Base-by-base conservation (phyloP, 2,797 vertebrate species). In the Otus scops region DNA sequence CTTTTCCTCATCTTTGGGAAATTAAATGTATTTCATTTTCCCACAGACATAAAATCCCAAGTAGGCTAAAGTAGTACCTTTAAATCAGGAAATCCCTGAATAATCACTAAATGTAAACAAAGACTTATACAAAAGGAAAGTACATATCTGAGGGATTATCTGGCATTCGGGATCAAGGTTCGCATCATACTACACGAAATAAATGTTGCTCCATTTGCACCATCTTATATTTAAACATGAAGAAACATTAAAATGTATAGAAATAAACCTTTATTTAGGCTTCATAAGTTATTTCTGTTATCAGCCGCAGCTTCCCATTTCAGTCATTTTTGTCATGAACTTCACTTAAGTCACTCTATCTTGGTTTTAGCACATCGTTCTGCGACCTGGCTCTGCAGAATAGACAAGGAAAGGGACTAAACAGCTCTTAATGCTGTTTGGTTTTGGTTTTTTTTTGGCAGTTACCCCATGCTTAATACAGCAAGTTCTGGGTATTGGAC, bases 311-410 rank as follows among this genome's bases (percentile, higher is more conserved):
- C 39, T 92, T 96, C 85, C 70, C 70, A 43, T 81, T 92, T 76
- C 67, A 56, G 59, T 76, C n/a, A 48, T 63, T 92, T 96, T 88
- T 94, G 75, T 88, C 75, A 78, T 13, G 27, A 94, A 57, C 7
- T 26, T 92, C 65, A 69, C 34, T 95, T 84, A 89, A 84, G 73
- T 81, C 57, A 76, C 63, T 71, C 75, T 48, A 75, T 85, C 78
- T 77, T 11, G 2, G n/a, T 93, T 94, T 89, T 89, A 89, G 68
- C 87, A 96, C 88, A 88, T 93, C 89, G 86, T 94, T 82, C 73
- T 84, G 39, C 0, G 3, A 95, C 61, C 88, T 90, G 51, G 51
- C 76, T 84, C 82, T 69, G 79, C 3, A 6, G 47, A 95, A 94
- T 27, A 80, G 73, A 93, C 65, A 78, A 86, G 76, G 24, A 79